Conservation (phyloP, 2,888 invertebrate species). For the Drosophila imparisetae region DNA sequence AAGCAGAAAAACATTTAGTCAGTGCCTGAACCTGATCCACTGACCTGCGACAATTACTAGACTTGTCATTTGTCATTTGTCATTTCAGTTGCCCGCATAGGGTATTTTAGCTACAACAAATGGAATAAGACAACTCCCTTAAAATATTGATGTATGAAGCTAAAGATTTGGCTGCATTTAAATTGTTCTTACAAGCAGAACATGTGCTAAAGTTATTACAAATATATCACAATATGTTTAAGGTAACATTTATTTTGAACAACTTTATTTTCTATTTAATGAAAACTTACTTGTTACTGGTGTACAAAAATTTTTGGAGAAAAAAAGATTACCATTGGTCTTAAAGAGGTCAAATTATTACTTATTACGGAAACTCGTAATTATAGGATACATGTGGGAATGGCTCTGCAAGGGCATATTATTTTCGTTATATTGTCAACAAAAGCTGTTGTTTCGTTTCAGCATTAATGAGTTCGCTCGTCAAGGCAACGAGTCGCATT, state of each 20-base stretch:
- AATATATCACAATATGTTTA: background rate
- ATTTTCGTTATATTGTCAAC: background rate
- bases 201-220: background rate
- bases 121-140: background rate
- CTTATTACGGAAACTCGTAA: too few species aligned
- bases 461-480: conserved; percentile 8
- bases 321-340: background rate
- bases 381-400: background rate
- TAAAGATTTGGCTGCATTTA: background rate
- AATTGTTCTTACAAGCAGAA: background rate
- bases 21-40: conserved; percentile 24
- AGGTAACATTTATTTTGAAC: background rate
- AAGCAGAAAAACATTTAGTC: conserved; percentile 38
- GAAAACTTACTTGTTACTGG: background rate
- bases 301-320: background rate
- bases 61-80: background rate
- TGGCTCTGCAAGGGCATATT: background rate
- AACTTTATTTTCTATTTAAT: background rate
- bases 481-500: conserved; percentile 43
- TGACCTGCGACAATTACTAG: conserved; percentile 34
- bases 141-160: background rate
- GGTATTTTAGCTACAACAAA: background rate
- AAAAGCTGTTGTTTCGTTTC: background rate
- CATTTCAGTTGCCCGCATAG: background rate
- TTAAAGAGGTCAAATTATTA: background rate